These are phyloP conservation scores for Epizoanthus rinbou DNA, from an alignment of 92 coral and sea anemone genomes.

Conservation along the genomic window DNA sequence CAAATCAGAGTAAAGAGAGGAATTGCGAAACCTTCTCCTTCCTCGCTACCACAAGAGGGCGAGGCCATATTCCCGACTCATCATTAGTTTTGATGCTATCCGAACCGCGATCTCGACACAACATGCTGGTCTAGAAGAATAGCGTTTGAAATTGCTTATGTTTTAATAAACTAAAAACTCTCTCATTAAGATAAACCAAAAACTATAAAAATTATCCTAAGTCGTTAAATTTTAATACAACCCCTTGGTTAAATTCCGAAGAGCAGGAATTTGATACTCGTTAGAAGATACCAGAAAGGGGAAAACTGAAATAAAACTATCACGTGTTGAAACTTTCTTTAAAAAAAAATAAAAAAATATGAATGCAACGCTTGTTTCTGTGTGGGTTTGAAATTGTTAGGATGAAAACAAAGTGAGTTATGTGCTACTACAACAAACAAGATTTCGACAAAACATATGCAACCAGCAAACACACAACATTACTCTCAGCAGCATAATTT, in stretches of 20 bases:
- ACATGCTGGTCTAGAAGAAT: constrained; percentile 52
- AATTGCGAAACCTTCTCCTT: constrained; percentile 1
- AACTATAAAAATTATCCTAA: constrained; percentile 65
- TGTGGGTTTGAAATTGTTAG: neutral
- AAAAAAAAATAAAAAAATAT: neutral
- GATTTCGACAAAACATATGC: neutral
- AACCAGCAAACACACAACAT: neutral
- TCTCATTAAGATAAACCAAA: constrained; percentile 85
- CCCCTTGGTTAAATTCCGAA: constrained; percentile 88
- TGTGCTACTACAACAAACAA: constrained; percentile 9
- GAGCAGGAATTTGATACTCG: constrained; percentile 32
- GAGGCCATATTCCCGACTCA: constrained; percentile 24
- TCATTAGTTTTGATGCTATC: constrained; percentile 36
- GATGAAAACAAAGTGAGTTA: constrained; percentile 25
- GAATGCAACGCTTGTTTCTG: neutral
- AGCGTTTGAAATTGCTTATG: constrained; percentile 59
- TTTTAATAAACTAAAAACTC: constrained; percentile 77
- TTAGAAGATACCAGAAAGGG: neutral
- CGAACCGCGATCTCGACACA: constrained; percentile 37
- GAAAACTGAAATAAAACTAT: constrained; percentile 8
- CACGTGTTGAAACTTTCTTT: constrained; percentile 26
- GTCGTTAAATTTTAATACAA: constrained; percentile 80
- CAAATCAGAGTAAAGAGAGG: neutral
- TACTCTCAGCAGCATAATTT: neutral
- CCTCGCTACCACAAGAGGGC: constrained; percentile 16